Base-by-base conservation (phyloP, 2,113 vertebrate genomes). In the Mormyrus lacerda region DNA sequence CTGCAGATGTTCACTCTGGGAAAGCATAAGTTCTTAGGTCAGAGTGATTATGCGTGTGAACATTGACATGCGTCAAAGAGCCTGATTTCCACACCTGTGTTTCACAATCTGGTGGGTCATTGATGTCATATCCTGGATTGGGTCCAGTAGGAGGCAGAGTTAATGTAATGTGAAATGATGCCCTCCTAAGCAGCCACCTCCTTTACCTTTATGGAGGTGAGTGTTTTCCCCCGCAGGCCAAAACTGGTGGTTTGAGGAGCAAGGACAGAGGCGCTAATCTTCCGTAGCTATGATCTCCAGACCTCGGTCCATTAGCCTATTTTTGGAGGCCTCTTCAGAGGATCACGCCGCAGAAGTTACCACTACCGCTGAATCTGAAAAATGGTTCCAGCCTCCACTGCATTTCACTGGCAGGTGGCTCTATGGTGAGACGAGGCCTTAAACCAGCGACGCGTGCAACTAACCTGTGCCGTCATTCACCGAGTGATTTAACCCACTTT, bases 231-330 rank as follows among this genome's bases (percentile, higher is more conserved):
- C 24, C 69, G n/a, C 87, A 85, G 88, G 65, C 88, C 92, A 92
- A 82, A 90, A 93, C 92, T 93, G 91, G 92, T 90, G 90, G 53
- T 91, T 44, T 47, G 82, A 84, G 44, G 44, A 84, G 73, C 31
- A 79, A 79, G 73, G 73, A 79, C 73, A 35, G 35, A 39, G 10
- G 15, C 35, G 73, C 35, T 35, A 79, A 79, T 79, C 61, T 69
- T 69, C 73, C 73, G 15, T 79, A 19, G 73, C 73, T 42, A 79
- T 79, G 31, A 79, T 79, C 31, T 19, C 73, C 73, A 79, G 31
- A 42, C 73, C 73, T 42, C 31, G 42, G 73, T 42, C 31, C 73
- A 79, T 79, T 79, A 79, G 73, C 31, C 73, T 79, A 35, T 79
- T 79, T 76, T 79, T 79, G 35, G 35, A 39, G 13, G 31, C 35